Evolutionary conservation across 2,888 invertebrate species (phyloP).

Genomic region (Oscheius sp.): DNA sequence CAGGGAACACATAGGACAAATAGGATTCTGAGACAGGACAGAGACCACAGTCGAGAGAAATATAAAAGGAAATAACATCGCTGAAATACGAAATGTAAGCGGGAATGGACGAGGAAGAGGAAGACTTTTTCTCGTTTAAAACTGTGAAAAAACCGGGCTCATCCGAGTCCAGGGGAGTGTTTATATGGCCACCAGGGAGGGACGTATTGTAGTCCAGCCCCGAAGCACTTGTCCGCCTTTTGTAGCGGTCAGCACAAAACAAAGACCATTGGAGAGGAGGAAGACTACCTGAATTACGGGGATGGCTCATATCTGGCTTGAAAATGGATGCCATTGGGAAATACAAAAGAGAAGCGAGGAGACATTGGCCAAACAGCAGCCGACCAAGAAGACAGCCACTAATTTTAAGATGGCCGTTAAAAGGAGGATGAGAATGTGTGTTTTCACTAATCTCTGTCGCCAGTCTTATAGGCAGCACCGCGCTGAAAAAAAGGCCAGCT

Average conservation of each 20-base stretch:
- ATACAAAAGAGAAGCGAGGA: too few species aligned
- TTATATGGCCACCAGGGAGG: constrained; percentile 26
- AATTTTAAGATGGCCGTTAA: neutral
- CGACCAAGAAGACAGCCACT: neutral
- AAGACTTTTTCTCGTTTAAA: neutral
- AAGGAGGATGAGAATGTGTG: constrained; percentile 5
- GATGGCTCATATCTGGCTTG: constrained; percentile 13
- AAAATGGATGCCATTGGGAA: too few species aligned
- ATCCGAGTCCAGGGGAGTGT: neutral
- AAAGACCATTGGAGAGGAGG: constrained; percentile 18
- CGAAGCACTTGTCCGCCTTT: constrained; percentile 33
- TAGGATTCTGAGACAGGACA: constrained; percentile 22
- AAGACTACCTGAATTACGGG: constrained; percentile 19
- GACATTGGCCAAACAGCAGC: too few species aligned
- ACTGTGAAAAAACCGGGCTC: constrained; percentile 6
- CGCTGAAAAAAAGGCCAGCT: too few species aligned
- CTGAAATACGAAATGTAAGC: neutral
- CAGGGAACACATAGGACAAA: constrained; percentile 37
- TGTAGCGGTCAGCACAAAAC: constrained; percentile 33
- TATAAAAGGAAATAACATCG: constrained; percentile 1
- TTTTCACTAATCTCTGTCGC: neutral
- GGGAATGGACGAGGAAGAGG: neutral
- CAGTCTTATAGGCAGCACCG: neutral
- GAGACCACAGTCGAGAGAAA: neutral
- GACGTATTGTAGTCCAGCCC: constrained; percentile 33